Evolutionary conservation across 2,797 vertebrate species (phyloP).

Genomic region (Denticeps clupeoides): DNA sequence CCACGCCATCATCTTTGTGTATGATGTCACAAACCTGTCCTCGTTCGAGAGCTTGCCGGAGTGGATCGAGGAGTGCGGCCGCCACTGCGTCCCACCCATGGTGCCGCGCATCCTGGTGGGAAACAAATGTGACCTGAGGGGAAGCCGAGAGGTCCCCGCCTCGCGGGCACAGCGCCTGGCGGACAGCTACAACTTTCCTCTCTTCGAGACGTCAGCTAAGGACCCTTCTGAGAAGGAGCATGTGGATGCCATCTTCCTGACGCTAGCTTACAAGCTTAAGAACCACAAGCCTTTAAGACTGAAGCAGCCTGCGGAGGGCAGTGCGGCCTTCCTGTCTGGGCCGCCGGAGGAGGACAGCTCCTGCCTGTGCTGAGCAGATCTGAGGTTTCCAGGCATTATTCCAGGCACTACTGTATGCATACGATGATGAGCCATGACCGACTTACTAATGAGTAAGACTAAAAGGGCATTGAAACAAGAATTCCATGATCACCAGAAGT

Average conservation of each 20-base stretch:
- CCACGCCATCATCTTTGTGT: conserved; percentile 89
- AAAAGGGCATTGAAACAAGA: too few relatives aligned
- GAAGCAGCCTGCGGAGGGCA: conserved; percentile 75
- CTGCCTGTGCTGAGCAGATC: conserved; percentile 93
- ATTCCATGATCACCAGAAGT: too few relatives aligned
- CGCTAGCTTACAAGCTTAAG: conserved; percentile 86
- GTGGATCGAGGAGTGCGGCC: conserved; percentile 94
- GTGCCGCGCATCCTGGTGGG: conserved; percentile 80
- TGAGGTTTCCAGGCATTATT: too few relatives aligned
- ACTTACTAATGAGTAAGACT: too few relatives aligned
- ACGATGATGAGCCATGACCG: too few relatives aligned
- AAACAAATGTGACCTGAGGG: conserved; percentile 92
- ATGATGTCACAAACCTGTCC: conserved; percentile 90
- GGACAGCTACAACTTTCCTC: conserved; percentile 90
- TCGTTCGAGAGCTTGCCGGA: conserved; percentile 92
- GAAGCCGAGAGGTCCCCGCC: conserved; percentile 88
- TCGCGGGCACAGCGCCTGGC: conserved; percentile 87
- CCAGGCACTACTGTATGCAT: too few relatives aligned
- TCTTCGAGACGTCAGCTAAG: conserved; percentile 95
- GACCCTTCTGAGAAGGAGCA: conserved; percentile 94
- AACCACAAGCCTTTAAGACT: conserved; percentile 85
- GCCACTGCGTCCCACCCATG: conserved; percentile 77
- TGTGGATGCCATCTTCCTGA: conserved; percentile 96
- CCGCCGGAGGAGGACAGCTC: conserved; percentile 59
- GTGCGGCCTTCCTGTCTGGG: conserved; percentile 63